phyloP scores from a whole-genome alignment of 92 coral and sea anemone species.

The Diadumene lineata region DNA sequence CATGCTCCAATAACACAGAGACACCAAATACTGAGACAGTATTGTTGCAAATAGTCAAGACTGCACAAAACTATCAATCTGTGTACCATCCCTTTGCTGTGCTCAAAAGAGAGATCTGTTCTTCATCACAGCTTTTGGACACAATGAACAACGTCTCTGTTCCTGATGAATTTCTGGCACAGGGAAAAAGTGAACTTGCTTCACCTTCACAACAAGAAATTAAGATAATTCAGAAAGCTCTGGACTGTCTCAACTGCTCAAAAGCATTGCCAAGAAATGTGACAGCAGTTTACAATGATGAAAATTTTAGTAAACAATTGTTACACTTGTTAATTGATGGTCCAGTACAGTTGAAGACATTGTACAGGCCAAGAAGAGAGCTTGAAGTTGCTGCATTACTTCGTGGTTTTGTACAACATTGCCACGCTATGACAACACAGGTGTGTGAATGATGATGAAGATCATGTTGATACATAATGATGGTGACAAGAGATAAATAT shows the following conservation, averaged over 20 bases:
- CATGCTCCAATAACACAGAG: too few relatives aligned
- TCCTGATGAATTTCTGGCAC: conserved; percentile 40
- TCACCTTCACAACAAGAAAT: background rate
- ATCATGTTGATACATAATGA: background rate
- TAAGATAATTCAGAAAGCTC: background rate
- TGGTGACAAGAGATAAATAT: background rate
- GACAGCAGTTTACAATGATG: background rate
- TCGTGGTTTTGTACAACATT: conserved; percentile 57
- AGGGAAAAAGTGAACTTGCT: conserved; percentile 36
- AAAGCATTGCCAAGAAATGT: background rate
- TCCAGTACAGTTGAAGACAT: conserved; percentile 28
- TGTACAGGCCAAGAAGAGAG: conserved; percentile 69
- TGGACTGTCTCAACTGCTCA: background rate
- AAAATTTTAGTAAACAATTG: background rate
- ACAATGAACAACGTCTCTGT: conserved; percentile 48
- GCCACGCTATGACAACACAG: conserved; percentile 57
- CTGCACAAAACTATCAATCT: conserved; percentile 57
- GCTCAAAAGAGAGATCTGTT: conserved; percentile 36
- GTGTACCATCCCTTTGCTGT: conserved; percentile 74
- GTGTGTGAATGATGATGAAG: conserved; percentile 17
- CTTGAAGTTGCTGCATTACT: conserved; percentile 65
- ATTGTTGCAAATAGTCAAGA: conserved; percentile 31
- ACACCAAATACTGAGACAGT: background rate
- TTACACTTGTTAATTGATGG: background rate
- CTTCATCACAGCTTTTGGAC: conserved; percentile 33